These are phyloP conservation scores for Hyalella azteca DNA, from an alignment of 2,888 invertebrate genomes.

Conservation along the genomic window DNA sequence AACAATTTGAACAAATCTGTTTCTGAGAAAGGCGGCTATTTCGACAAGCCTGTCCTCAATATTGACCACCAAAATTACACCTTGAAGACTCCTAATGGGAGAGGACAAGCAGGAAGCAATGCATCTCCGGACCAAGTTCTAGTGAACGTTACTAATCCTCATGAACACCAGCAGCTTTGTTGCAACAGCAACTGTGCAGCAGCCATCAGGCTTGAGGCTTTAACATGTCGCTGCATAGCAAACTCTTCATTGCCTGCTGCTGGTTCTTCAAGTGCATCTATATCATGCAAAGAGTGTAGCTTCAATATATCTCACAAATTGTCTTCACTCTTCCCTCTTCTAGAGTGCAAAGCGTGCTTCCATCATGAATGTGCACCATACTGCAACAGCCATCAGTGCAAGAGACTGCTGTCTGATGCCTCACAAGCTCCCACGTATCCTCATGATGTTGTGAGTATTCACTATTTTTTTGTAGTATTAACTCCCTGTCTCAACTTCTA, in stretches of 20 bases:
- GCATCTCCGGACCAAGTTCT: constrained; percentile 4
- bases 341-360: constrained; percentile 73
- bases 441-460: constrained; percentile 62
- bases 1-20: constrained; percentile 25
- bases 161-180: constrained; percentile 7
- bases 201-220: constrained; percentile 22
- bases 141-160: constrained; percentile 7
- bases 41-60: constrained; percentile 62
- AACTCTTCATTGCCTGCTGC: background rate
- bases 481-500: too few relatives aligned
- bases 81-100: constrained; percentile 61
- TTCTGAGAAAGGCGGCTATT: constrained; percentile 10
- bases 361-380: constrained; percentile 68
- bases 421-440: constrained; percentile 60
- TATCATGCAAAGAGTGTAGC: constrained; percentile 4
- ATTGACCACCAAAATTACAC: constrained; percentile 68
- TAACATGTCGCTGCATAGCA: constrained; percentile 9
- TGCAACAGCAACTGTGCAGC: constrained; percentile 11
- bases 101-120: constrained; percentile 1
- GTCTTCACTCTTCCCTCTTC: constrained; percentile 60
- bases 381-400: constrained; percentile 47
- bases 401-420: constrained; percentile 60
- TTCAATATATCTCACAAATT: constrained; percentile 48
- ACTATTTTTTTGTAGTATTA: too few relatives aligned
- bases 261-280: background rate